Evolutionary conservation across 2,113 vertebrate genomes (phyloP).

Genomic region (Eurystomus gularis): DNA sequence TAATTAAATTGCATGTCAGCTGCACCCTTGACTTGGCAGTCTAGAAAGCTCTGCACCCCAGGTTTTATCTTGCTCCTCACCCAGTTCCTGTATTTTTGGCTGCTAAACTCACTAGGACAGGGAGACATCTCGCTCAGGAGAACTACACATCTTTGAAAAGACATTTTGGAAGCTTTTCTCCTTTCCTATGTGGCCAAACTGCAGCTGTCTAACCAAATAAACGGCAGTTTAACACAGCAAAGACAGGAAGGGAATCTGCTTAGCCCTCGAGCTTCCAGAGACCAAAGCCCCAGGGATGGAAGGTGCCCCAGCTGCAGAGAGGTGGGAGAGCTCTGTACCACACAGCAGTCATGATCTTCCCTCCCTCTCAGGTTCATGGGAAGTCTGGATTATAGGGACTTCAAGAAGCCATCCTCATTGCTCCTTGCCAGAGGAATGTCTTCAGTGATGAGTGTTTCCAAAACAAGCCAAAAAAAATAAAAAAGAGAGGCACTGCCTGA

Average conservation of each 20-base stretch:
- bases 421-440: neutral
- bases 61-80: slow-evolving; percentile 5
- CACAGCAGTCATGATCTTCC: neutral
- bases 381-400: neutral
- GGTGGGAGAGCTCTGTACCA: neutral
- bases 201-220: neutral
- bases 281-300: neutral
- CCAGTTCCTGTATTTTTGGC: neutral
- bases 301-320: neutral
- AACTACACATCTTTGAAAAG: neutral
- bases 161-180: neutral
- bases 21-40: neutral
- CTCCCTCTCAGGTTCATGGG: neutral
- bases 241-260: neutral
- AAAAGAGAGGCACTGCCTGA: neutral
- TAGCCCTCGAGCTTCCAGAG: neutral
- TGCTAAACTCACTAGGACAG: neutral
- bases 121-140: neutral
- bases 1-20: slow-evolving; percentile 38
- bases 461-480: neutral
- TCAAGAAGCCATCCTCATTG: neutral
- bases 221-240: neutral
- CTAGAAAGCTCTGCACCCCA: neutral
- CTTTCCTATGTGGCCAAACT: neutral
- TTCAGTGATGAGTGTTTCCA: neutral